Evolutionary conservation across 2,888 invertebrate genomes (phyloP).

Genomic region (Horisme vitalbata): DNA sequence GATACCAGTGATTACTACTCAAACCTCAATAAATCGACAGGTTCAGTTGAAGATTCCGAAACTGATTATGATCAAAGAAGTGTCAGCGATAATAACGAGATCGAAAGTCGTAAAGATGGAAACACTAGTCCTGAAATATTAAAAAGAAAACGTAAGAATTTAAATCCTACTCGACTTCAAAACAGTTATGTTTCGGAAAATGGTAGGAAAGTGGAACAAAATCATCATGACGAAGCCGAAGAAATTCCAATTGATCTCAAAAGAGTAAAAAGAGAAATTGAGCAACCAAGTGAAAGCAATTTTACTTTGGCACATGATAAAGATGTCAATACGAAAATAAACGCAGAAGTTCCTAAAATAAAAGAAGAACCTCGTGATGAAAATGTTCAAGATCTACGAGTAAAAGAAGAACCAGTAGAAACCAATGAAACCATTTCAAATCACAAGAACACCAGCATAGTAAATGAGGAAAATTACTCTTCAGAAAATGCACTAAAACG

Average conservation of each 20-base stretch:
- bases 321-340: conserved; percentile 54
- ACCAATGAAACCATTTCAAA: conserved; percentile 54
- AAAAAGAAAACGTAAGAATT: conserved; percentile 93
- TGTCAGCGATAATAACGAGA: conserved; percentile 68
- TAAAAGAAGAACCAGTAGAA: conserved; percentile 66
- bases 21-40: conserved; percentile 64
- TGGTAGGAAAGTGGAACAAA: conserved; percentile 42
- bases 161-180: conserved; percentile 93
- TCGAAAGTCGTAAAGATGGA: conserved; percentile 76
- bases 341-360: conserved; percentile 48
- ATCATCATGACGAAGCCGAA: conserved; percentile 51
- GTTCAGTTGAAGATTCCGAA: conserved; percentile 71
- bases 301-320: conserved; percentile 29
- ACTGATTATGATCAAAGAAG: conserved; percentile 74
- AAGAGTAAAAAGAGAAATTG: conserved; percentile 62
- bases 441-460: conserved; percentile 38
- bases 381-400: conserved; percentile 60
- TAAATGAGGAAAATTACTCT: conserved; percentile 57
- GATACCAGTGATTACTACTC: conserved; percentile 74
- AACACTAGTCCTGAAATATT: conserved; percentile 82
- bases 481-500: conserved; percentile 88
- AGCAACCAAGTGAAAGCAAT: conserved; percentile 34
- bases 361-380: conserved; percentile 60
- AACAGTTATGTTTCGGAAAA: conserved; percentile 51
- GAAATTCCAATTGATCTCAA: conserved; percentile 62